Conservation (phyloP, 2,888 invertebrate species). For the Rhaphigaster nebulosa region DNA sequence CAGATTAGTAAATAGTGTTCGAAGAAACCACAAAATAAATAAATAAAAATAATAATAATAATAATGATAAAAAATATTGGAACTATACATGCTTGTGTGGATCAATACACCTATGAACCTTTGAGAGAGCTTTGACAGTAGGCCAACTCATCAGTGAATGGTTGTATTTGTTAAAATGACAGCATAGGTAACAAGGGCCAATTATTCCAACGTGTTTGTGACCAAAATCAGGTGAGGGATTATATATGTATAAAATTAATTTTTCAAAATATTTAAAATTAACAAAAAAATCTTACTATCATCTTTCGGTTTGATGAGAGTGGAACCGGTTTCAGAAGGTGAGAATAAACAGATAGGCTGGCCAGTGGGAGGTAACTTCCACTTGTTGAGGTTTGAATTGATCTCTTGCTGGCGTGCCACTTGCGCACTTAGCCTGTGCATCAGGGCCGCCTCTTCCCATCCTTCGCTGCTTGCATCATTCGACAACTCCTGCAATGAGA, state of each 20-base stretch:
- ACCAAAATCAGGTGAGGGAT: background rate
- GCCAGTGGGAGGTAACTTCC: constrained; percentile 79
- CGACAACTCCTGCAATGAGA: constrained; percentile 74
- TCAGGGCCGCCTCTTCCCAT: constrained; percentile 78
- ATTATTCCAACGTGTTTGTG: background rate
- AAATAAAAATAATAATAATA: too few species aligned
- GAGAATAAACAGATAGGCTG: constrained; percentile 79
- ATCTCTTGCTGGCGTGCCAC: constrained; percentile 76
- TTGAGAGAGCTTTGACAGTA: background rate
- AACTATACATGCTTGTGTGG: background rate
- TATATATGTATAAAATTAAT: background rate
- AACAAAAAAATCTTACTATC: constrained; percentile 74
- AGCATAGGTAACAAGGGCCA: background rate
- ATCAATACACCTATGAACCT: background rate
- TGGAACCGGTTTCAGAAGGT: constrained; percentile 70
- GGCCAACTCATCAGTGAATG: too few species aligned
- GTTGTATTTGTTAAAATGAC: too few species aligned
- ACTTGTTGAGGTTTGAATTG: constrained; percentile 76
- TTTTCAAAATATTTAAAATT: background rate
- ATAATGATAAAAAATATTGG: background rate
- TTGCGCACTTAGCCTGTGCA: constrained; percentile 78
- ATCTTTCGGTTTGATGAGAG: constrained; percentile 76
- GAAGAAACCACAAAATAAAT: too few species aligned
- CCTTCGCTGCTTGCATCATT: constrained; percentile 77
- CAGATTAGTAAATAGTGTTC: too few species aligned